Evolutionary conservation across 2,888 invertebrate genomes (phyloP), one percentile per base, ranked within the genome.

Genomic region (Scaptomyza cyrtandrae): DNA sequence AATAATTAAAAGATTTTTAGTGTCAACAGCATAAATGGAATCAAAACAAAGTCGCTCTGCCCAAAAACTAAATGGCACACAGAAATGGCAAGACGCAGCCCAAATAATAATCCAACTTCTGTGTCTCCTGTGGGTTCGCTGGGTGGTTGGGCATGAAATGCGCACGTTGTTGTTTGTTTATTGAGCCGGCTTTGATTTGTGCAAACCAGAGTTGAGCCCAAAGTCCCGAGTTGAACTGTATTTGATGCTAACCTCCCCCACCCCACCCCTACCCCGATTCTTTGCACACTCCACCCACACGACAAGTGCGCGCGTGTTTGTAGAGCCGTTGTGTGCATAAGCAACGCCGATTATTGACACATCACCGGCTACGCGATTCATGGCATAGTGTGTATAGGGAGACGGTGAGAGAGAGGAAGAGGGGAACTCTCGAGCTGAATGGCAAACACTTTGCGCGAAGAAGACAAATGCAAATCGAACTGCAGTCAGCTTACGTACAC

Each of bases 1-100:
- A 87, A 83, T 83, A 88, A 88, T 89, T 88, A 88, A 89, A 86
- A 86, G 80, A 79, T 79, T 84, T 78, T 62, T 74, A 77, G 69
- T 85, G 87, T 89, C 85, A 88, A 88, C 80, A 88, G 65, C 75
- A 63, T 83, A 86, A 88, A 88, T 88, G 86, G 84, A 88, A 88
- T 87, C 86, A 88, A 89, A 88, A 88, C 88, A 88, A 78, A 74
- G 80, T 76, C 65, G 63, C 57, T 6, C 31, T 33, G 64, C 54
- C 66, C 35, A 35, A 79, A 84, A 83, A 81, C 86, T 79, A 75
- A 52, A 55, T 59, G 53, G 35, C 61, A 57, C 60, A n/a, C n/a
- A n/a, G n/a, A n/a, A n/a, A n/a, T n/a, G n/a, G n/a, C n/a, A 67
- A 72, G 62, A 75, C 61, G 49, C 53, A 49, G 71, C 44, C 59